Evolutionary conservation across 2,797 vertebrate species (phyloP).

Genomic region (Garrulus glandarius): DNA sequence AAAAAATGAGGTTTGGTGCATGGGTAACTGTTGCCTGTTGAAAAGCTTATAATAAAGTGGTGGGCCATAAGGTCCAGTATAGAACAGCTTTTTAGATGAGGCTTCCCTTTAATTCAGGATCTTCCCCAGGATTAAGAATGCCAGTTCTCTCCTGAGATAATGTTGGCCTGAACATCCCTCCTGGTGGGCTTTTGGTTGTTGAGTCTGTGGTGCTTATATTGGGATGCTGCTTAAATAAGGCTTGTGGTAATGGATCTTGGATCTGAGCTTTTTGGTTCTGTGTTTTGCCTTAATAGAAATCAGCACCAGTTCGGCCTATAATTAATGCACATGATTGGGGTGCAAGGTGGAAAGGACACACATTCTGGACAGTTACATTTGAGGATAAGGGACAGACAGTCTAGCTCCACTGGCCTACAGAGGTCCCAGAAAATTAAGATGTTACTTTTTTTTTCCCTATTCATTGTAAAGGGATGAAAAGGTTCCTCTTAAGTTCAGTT

Average conservation of each 20-base stretch:
- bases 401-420: not conserved
- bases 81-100: not conserved
- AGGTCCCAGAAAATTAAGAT: not conserved
- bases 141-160: not conserved
- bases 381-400: not conserved
- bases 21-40: not conserved
- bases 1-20: not conserved
- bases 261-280: not conserved
- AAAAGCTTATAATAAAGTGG: not conserved
- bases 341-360: not conserved
- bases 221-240: not conserved
- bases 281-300: not conserved
- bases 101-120: not conserved
- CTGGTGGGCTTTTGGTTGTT: not conserved
- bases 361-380: not conserved
- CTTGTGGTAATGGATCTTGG: not conserved
- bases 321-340: not conserved
- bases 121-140: not conserved
- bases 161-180: not conserved
- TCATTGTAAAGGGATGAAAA: not conserved
- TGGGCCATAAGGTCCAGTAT: not conserved
- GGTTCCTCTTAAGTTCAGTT: not conserved
- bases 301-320: fast-evolving
- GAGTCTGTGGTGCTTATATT: not conserved
- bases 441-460: not conserved